Base-by-base conservation (phyloP, 2,113 vertebrate species). In the Mionectes macconnelli region DNA sequence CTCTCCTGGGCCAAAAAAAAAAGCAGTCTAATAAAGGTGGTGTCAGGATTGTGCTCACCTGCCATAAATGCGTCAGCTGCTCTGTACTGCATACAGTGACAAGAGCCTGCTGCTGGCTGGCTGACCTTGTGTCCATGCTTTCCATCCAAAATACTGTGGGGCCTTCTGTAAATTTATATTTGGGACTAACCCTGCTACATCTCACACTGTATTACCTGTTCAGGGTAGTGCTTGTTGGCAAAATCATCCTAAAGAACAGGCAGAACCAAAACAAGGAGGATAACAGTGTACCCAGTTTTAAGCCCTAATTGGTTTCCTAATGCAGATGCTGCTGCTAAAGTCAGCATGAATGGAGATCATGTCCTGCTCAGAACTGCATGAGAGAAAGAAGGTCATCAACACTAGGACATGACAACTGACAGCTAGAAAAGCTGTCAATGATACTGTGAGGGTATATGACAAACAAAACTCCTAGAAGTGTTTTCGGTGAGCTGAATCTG, bases 121-220 rank as follows among this genome's bases (percentile, higher is more conserved):
- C 28, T 44, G 82, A 35, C 45, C 27, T 83, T 11, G 7, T 39
- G 52, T 60, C 12, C 27, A 4, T 53, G 52, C 12, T 68, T 83
- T 66, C 52, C 23, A n/a, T 31, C 53, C 8, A 30, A 64, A 88
- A 60, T 21, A 33, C 12, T 12, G 10, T 14, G 18, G 5, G 1
- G 0, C 5, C 28, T 82, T 63, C 33, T 64, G 19, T 9, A 79
- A 59, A 25, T 0, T 60, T 30, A 14, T 2, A 5, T 1, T 44
- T 42, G 18, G 39, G 21, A 72, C 27, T 18, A 50, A 2, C 30
- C n/a, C 33, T 73, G 14, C 56, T 75, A 5, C 24, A 11, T 40
- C 30, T 89, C 72, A 73, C 49, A 33, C 13, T 86, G 1, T 74
- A 13, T 53, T 63, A 30, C 7, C 49, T 66, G 15, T 53, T 82